Base-by-base conservation (phyloP, 2,113 vertebrate genomes). In the Colaptes auratus region DNA sequence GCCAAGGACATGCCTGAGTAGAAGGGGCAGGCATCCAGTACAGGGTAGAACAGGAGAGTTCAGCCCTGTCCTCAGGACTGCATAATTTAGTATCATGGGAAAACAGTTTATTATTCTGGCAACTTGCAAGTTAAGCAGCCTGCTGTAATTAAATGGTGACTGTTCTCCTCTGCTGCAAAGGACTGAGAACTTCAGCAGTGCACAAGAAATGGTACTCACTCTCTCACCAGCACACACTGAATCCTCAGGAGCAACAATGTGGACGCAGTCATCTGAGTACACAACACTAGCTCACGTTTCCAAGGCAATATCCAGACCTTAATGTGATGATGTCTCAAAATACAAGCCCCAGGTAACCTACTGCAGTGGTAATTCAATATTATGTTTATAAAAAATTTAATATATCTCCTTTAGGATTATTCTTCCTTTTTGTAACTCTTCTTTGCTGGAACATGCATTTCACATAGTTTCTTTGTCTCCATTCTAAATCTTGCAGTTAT, bases 351-450 rank as follows among this genome's bases (percentile, higher is more conserved):
- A n/a, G 36, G 84, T 30, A 93, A 81, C 75, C 27, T 24, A 19
- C 2, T 52, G 7, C 9, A 19, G 27, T 69, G 46, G 58, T 64
- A 70, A 69, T 66, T 59, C 74, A 65, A 23, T 9, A 52, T 55
- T 61, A 58, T 66, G 19, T 71, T 60, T 93, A 65, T 88, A 15
- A 25, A 81, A 10, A 44, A 71, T 85, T 83, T 81, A 85, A 88
- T 88, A 56, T 31, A 52, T 52, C 5, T 83, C 33, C 63, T 89
- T 77, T 80, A 76, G 79, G 71, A 27, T 72, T 93, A 55, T 72
- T 89, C 67, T 97, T 90, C 69, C 20, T 5, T 27, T 81, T 92
- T 66, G 66, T 70, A 69, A n/a, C 92, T 50, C 28, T 85, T 91
- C 28, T 76, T 5, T 83, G 44, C 27, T 76, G 30, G 24, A 83